A percentile compares a stretch with the other conserved stretches of the same genome.
Evolutionary conservation across 2,113 vertebrate species (phyloP).

Genomic region (Apodemus sylvaticus): DNA sequence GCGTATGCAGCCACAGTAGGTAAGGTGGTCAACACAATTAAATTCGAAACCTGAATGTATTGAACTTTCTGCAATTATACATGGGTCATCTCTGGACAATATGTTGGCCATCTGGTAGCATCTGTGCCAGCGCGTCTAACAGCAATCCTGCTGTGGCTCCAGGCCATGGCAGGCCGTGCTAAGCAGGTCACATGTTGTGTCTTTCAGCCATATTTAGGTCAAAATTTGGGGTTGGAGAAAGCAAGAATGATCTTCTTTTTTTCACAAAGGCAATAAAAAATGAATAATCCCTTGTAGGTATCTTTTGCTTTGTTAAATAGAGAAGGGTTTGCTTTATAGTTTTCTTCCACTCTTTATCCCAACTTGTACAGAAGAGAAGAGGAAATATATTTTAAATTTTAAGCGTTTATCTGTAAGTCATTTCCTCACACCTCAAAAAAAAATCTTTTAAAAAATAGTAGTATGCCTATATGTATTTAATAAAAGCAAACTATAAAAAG

Average conservation of each 20-base stretch:
- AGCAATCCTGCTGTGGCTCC: conserved; percentile 91
- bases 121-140: conserved; percentile 95
- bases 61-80: conserved; percentile 97
- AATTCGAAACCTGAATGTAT: conserved; percentile 93
- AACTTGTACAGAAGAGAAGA: conserved; percentile 49
- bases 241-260: conserved; percentile 83
- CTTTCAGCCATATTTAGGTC: conserved; percentile 99
- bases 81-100: conserved; percentile 96
- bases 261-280: conserved; percentile 69
- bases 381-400: conserved; percentile 37
- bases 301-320: conserved; percentile 75
- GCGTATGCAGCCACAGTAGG: conserved; percentile 85
- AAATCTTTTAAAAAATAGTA: not conserved
- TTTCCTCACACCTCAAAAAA: not conserved
- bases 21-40: conserved; percentile 94
- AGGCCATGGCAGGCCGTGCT: conserved; percentile 89
- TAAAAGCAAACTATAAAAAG: not conserved
- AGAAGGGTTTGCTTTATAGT: conserved; percentile 77
- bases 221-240: conserved; percentile 86
- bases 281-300: conserved; percentile 84
- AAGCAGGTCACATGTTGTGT: conserved; percentile 98
- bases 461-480: not conserved
- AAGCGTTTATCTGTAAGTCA: conserved; percentile 21
- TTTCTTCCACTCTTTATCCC: conserved; percentile 62
- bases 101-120: conserved; percentile 98